Evolutionary conservation across 2,113 vertebrate genomes (phyloP).

Genomic region (Ranitomeya imitator): DNA sequence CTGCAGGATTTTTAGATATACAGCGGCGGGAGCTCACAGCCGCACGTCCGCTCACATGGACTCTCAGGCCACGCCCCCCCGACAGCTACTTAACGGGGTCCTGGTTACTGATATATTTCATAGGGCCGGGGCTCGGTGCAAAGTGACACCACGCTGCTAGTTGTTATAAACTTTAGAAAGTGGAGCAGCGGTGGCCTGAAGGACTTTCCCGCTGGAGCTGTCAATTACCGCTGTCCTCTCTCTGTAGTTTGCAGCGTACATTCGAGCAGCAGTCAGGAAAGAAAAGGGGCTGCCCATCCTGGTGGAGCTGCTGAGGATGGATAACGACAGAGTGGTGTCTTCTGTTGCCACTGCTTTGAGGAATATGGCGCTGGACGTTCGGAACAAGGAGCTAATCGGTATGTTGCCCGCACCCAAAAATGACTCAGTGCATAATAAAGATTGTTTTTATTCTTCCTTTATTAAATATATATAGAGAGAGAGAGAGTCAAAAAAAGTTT

Average conservation of each 20-base stretch:
- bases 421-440: background rate
- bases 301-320: constrained; percentile 95
- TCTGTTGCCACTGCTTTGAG: constrained; percentile 94
- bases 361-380: constrained; percentile 95
- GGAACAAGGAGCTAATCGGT: constrained; percentile 99
- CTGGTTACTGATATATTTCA: background rate
- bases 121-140: background rate
- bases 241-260: constrained; percentile 90
- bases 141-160: background rate
- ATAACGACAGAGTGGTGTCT: constrained; percentile 95
- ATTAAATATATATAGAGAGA: background rate
- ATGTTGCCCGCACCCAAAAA: constrained; percentile 51
- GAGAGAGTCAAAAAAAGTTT: too few species aligned
- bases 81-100: background rate
- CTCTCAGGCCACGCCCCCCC: too few species aligned
- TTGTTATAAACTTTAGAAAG: background rate
- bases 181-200: background rate
- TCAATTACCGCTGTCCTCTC: constrained; percentile 5
- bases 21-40: too few species aligned
- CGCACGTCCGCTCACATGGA: too few species aligned
- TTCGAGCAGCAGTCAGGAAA: constrained; percentile 93
- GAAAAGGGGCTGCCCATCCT: constrained; percentile 98
- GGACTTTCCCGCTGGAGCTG: background rate
- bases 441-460: background rate
- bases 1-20: too few species aligned